Percentiles rank a stretch among this genome's conserved stretches.
phyloP scores from a whole-genome alignment of 1,140 invertebrate species.

The Armadillidium nasatum region DNA sequence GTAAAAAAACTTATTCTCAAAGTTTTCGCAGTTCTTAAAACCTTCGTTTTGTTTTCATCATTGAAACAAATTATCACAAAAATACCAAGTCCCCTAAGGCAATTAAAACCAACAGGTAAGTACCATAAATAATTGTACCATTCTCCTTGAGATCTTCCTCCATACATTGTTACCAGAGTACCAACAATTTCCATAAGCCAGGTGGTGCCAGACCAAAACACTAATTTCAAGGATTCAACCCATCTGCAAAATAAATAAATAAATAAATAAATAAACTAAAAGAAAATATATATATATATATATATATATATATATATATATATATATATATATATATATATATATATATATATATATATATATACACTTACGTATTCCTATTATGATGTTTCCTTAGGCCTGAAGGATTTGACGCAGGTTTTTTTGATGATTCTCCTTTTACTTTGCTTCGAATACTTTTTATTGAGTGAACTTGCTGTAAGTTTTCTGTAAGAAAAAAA shows the following conservation, averaged over 20 bases:
- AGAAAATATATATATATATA: not conserved
- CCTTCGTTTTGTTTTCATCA: constrained; percentile 19
- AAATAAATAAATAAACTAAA: no score
- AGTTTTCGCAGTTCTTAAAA: not conserved
- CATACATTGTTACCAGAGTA: not conserved
- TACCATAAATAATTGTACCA: constrained; percentile 44
- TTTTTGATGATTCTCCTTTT: not conserved
- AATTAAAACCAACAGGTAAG: constrained; percentile 35
- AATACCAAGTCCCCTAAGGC: constrained; percentile 39
- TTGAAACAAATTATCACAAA: constrained; percentile 40
- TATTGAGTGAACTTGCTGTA: not conserved
- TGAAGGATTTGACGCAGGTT: constrained; percentile 18
- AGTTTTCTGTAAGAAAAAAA: not conserved
- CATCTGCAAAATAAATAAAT: constrained; percentile 28
- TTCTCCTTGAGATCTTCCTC: constrained; percentile 14
- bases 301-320: not conserved
- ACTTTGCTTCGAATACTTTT: not conserved
- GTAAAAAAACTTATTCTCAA: not conserved
- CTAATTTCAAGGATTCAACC: constrained; percentile 39
- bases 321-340: constrained; percentile 16
- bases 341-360: not conserved
- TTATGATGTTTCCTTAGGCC: constrained; percentile 40
- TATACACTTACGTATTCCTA: constrained; percentile 29
- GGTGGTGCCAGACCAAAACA: constrained; percentile 40
- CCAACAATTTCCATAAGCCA: constrained; percentile 35